Base-by-base conservation (phyloP, 2,888 invertebrate genomes). In the Gymnosoma rotundatum region DNA sequence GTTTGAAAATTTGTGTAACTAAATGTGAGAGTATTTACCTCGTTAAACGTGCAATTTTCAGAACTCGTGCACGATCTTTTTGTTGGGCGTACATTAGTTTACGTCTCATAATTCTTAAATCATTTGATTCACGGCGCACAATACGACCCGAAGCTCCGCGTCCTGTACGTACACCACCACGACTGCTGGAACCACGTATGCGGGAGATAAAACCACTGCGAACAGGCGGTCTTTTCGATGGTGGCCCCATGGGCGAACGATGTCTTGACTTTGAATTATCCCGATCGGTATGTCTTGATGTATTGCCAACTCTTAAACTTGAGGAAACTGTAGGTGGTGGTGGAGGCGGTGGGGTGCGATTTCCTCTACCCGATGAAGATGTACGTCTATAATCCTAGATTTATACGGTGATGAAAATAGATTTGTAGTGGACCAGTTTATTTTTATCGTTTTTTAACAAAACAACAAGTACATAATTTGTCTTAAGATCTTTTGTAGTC, bases 311-410 rank as follows among this genome's bases (percentile, higher is more conserved):
- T 18, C 88, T 87, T 81, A 87, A 89, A 86, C 88, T 89, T 56
- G 89, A 89, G 18, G 89, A 88, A 42, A 89, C 88, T 86, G 88
- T 87, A 25, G 90, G 90, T 74, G 91, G 89, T 84, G 91, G 88
- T 67, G 90, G 90, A 72, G 92, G 91, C 84, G 91, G 90, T 86
- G 91, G 91, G 50, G 88, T 87, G 20, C 92, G 90, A 89, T 92
- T 91, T 66, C 90, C 91, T 87, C 92, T 91, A 73, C 88, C 87
- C 32, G 87, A 88, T 81, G 90, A 90, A 66, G 90, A 87, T 72
- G 91, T 90, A 69, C 91, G 92, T 88, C 92, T 91, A 88, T 91
- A 92, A 88, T 92, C 92, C 90, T 92, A 91, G 89, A 91, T 88
- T 88, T 90, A 70, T 76, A 89, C 88, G 90, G 90, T 89, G 92